phyloP scores from a whole-genome alignment of 2,113 vertebrate genomes.

The Erythrolamprus reginae region DNA sequence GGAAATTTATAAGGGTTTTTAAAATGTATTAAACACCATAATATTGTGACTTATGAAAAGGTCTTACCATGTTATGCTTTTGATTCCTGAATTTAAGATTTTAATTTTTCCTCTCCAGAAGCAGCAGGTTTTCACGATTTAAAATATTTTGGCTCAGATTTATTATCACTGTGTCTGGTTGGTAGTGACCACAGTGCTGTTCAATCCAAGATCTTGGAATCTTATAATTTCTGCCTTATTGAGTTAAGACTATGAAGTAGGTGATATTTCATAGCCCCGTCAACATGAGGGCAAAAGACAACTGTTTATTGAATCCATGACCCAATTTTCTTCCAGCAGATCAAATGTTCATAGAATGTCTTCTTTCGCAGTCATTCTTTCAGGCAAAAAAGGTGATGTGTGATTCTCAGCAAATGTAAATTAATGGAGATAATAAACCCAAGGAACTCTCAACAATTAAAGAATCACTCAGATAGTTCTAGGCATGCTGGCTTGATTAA shows the following conservation, averaged over 20 bases:
- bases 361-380: slow-evolving; percentile 20
- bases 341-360: slow-evolving; percentile 43
- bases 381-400: slow-evolving; percentile 28
- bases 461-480: slow-evolving; percentile 39
- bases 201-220: slow-evolving; percentile 9
- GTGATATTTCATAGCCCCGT: slow-evolving; percentile 13
- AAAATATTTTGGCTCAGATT: neutral
- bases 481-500: slow-evolving; percentile 21
- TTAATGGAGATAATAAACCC: neutral
- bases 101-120: neutral
- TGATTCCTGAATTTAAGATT: neutral
- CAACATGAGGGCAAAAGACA: slow-evolving; percentile 21
- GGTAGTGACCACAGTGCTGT: neutral
- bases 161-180: neutral
- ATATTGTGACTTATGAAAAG: neutral
- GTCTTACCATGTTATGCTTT: neutral
- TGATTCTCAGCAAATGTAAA: slow-evolving; percentile 42
- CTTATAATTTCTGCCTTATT: neutral
- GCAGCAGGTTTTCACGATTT: neutral
- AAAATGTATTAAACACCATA: neutral
- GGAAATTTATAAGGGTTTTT: too few species aligned
- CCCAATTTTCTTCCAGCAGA: slow-evolving; percentile 12
- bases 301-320: slow-evolving; percentile 22
- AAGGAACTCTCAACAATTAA: slow-evolving; percentile 35
- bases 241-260: neutral